A percentile compares a stretch with the other conserved stretches of the same genome.
These are phyloP conservation scores for Limonius californicus DNA, from an alignment of 1,140 invertebrate genomes.

Conservation along the genomic window DNA sequence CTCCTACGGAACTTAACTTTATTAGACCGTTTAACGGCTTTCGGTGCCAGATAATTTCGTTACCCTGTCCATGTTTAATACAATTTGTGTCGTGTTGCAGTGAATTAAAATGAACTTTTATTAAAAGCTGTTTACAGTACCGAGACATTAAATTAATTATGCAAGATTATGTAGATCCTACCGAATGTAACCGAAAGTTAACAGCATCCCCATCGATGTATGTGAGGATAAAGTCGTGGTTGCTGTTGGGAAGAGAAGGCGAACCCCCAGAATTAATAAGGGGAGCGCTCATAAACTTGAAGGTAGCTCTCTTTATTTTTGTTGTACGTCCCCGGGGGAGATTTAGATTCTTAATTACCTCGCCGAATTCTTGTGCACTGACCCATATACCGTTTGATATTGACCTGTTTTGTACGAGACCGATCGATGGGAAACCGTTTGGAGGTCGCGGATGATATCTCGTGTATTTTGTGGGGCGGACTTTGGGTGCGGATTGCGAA, in stretches of 20 bases:
- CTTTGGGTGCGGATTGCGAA: background rate
- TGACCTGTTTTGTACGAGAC: background rate
- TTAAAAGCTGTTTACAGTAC: too few relatives aligned
- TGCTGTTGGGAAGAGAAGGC: slow-evolving; percentile 25
- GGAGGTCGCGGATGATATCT: background rate
- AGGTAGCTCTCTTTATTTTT: slow-evolving; percentile 21
- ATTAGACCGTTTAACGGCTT: too few relatives aligned
- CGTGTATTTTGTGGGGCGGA: background rate
- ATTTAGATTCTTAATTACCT: background rate
- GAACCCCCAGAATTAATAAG: slow-evolving; percentile 24
- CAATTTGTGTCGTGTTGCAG: too few relatives aligned
- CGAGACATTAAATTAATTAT: background rate
- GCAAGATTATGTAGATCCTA: slow-evolving; percentile 5
- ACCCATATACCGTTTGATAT: background rate
- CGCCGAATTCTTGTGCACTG: background rate
- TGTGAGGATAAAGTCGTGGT: slow-evolving; percentile 32
- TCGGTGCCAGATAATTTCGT: too few relatives aligned
- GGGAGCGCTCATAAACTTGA: slow-evolving; percentile 26
- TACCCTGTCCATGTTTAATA: too few relatives aligned
- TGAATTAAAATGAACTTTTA: background rate
- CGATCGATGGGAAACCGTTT: background rate
- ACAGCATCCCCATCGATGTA: slow-evolving; percentile 35
- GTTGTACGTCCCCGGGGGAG: background rate
- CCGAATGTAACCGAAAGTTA: background rate
- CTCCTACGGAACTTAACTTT: too few relatives aligned